Evolutionary conservation across 2,797 vertebrate genomes (phyloP), one percentile per base, ranked within the genome.

Genomic region (Chiloscyllium punctatum): DNA sequence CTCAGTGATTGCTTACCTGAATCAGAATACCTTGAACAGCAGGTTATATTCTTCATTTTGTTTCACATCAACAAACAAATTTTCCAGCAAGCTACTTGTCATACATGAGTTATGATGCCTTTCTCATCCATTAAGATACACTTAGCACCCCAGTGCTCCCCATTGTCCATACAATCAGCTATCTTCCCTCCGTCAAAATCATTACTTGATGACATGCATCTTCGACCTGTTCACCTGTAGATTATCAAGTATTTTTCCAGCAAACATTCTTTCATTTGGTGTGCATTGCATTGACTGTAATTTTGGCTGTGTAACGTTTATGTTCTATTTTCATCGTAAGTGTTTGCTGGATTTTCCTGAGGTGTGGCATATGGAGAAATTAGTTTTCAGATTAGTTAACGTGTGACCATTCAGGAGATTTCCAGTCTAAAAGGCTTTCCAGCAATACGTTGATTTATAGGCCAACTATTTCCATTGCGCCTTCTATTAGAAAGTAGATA

Each of bases 71-170:
- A 72, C 71, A 53, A 21, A 30, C 11, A 74, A 71, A 27, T 27
- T 74, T 94, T 74, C 2, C 71, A 74, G 48, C 51, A 94, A 94
- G 23, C 13, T 15, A 53, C 25, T 30, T 51, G 94, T 94, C 53
- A 94, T 69, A 53, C 27, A 18, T 94, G 62, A 94, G n/a, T 94
- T 94, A 94, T 92, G 16, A 62, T 62, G 8, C 57, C 90, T 92
- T 37, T 33, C 68, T 48, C 37, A 51, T 74, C 69, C 37, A 74
- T 51, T 51, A 94, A 33, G 42, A 72, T 18, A 51, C 27, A 74
- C 13, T 95, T 95, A 51, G 13, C 30, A 53, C 33, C 4, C 30
- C 30, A 21, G 48, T 53, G 27, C 77, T 74, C 71, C 57, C 51
- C 53, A 95, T 95, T 13, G 8, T 6, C 48, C 42, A n/a, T 6